Evolutionary conservation across 1,140 invertebrate genomes (phyloP).

Genomic region (Caenorhabditis inopinata): DNA sequence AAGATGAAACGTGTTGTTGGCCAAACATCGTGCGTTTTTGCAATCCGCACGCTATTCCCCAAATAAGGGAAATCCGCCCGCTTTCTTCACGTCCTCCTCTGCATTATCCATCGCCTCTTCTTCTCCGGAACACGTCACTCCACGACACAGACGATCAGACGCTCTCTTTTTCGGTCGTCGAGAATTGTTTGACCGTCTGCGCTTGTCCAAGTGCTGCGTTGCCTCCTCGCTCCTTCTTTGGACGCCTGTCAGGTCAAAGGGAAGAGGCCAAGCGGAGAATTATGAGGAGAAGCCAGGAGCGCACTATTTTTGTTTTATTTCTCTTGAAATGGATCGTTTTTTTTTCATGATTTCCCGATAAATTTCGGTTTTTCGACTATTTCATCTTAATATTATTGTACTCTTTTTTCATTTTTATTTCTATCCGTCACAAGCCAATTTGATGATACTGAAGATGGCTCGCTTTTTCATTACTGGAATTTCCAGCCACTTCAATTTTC

Average conservation of each 20-base stretch:
- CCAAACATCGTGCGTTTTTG: constrained; percentile 5
- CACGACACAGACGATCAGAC: not conserved
- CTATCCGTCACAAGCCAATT: too few species aligned
- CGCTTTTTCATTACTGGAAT: too few species aligned
- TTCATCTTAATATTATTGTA: not conserved
- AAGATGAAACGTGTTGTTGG: not conserved
- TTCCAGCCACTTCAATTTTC: too few species aligned
- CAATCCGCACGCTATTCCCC: not conserved
- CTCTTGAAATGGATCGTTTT: not conserved
- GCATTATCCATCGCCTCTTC: not conserved
- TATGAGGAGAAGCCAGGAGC: not conserved
- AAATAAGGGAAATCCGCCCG: not conserved
- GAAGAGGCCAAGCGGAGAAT: not conserved
- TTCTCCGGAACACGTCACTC: not conserved
- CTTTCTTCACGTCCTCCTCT: not conserved
- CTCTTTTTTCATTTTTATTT: too few species aligned
- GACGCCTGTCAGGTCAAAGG: constrained; percentile 2
- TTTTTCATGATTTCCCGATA: not conserved
- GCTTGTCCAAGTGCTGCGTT: not conserved
- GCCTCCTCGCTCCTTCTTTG: not conserved
- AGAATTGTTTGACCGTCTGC: not conserved
- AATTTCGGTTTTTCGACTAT: not conserved
- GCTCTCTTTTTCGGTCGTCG: not conserved
- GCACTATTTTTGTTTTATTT: not conserved
- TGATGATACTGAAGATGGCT: too few species aligned